Evolutionary conservation across 2,797 vertebrate genomes (phyloP).

Genomic region (Sardinella longiceps): DNA sequence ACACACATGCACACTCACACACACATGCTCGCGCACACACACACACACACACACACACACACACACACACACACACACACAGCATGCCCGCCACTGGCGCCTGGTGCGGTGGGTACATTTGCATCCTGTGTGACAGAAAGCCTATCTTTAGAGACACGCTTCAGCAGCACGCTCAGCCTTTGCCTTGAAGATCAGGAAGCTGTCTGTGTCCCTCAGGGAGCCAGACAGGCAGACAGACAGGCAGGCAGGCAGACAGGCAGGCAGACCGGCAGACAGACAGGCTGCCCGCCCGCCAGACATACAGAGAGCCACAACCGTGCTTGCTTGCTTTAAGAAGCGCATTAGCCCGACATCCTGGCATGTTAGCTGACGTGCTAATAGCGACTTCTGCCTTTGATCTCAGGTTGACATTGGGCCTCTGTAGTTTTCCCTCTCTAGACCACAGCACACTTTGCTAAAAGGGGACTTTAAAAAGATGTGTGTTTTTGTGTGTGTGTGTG

Average conservation of each 20-base stretch:
- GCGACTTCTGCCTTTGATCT: neutral
- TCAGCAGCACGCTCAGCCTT: neutral
- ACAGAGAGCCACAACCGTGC: neutral
- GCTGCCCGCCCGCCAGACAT: neutral
- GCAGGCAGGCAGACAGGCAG: neutral
- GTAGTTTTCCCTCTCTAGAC: neutral
- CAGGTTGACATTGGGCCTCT: neutral
- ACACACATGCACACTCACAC: neutral
- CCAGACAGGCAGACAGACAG: too few relatives aligned
- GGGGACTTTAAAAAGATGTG: neutral
- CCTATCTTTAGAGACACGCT: slow-evolving; percentile 1
- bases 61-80: slow-evolving; percentile 2
- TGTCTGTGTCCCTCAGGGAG: neutral
- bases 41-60: slow-evolving; percentile 21
- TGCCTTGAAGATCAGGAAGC: slow-evolving; percentile 21
- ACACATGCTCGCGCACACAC: neutral
- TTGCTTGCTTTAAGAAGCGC: neutral
- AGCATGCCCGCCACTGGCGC: neutral
- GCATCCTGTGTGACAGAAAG: slow-evolving; percentile 8
- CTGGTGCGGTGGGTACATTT: slow-evolving; percentile 6
- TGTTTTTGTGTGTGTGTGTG: neutral
- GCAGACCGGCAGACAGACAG: neutral
- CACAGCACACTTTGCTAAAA: neutral
- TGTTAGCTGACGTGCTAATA: neutral
- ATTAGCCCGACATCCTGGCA: neutral